These are phyloP conservation scores for Lethocerus indicus DNA, from an alignment of 1,140 invertebrate genomes.

Conservation along the genomic window DNA sequence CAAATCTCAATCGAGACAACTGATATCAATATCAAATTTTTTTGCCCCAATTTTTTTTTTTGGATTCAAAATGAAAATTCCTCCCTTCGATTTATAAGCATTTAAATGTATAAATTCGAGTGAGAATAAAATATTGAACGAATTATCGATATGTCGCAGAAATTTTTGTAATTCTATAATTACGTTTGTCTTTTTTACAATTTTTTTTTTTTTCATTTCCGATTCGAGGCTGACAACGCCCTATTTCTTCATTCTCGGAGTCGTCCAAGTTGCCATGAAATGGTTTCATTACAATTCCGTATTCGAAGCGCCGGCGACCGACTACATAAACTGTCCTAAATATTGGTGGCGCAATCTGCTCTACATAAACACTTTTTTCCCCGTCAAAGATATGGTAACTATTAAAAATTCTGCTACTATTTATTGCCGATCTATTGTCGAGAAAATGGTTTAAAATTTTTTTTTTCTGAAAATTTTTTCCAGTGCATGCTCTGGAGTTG, in stretches of 20 bases:
- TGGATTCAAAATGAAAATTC: no score
- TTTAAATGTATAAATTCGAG: no score
- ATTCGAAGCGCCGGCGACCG: conserved; percentile 60
- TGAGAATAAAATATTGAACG: no score
- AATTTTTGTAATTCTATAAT: no score
- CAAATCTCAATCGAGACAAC: no score
- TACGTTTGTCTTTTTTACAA: no score
- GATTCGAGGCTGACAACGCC: conserved; percentile 57
- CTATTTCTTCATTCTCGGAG: conserved; percentile 65
- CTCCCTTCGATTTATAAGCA: no score
- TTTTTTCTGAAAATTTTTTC: conserved; percentile 21
- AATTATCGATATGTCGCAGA: no score
- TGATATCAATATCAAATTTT: no score
- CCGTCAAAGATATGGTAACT: conserved; percentile 67
- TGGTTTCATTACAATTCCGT: conserved; percentile 64
- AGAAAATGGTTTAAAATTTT: background rate
- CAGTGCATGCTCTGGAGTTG: conserved; percentile 81
- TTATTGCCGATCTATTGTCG: no score
- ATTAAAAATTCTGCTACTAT: background rate
- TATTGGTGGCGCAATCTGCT: conserved; percentile 77
- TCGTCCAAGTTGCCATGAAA: conserved; percentile 62
- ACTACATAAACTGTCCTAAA: conserved; percentile 61
- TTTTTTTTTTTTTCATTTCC: no score
- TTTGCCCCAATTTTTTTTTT: no score
- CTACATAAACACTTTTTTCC: conserved; percentile 69